Evolutionary conservation across 2,797 vertebrate genomes (phyloP), one percentile per base, ranked within the genome.

Genomic region (Phoebastria nigripes): DNA sequence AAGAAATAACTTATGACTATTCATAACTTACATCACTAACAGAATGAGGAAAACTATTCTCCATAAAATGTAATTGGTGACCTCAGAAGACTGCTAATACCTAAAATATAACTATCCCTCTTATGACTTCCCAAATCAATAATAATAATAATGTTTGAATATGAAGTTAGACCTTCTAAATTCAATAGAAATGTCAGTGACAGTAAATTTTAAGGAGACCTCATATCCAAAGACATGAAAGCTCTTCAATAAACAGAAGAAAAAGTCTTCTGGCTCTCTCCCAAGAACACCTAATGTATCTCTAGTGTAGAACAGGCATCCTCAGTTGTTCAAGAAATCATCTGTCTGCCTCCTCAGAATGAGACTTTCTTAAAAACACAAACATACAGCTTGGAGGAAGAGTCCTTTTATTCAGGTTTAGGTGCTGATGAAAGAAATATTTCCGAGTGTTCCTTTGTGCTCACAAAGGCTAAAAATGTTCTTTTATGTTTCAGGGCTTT

Each of bases 41-140:
- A 88, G 54, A 93, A 95, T 4, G 92, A 89, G 90, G 31, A 88
- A 92, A 97, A 97, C 33, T 62, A 58, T 49, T 97, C 95, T 94
- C 95, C 89, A 95, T 96, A 96, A 97, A 94, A 95, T 66, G 58
- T 94, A 97, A 97, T 90, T 90, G 82, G 94, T 95, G 91, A 97
- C 63, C 90, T 96, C 80, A 94, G 92, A 97, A 92, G 81, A 97
- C 89, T 95, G 87, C 87, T 95, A 91, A 82, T 95, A 84, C 14
- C 94, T 97, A 97, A 97, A 97, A 97, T 94, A 95, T 91, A 96
- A 94, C 92, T 91, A 70, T 55, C 85, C 16, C 54, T 93, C 91
- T 95, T 94, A 94, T 92, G 94, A 97, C 96, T 97, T 97, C 97
- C 86, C 92, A 96, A 96, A 97, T 98, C 97, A 97, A 96, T 97